These are phyloP conservation scores for Crioceris asparagi DNA, from an alignment of 2,888 invertebrate species.

Conservation along the genomic window DNA sequence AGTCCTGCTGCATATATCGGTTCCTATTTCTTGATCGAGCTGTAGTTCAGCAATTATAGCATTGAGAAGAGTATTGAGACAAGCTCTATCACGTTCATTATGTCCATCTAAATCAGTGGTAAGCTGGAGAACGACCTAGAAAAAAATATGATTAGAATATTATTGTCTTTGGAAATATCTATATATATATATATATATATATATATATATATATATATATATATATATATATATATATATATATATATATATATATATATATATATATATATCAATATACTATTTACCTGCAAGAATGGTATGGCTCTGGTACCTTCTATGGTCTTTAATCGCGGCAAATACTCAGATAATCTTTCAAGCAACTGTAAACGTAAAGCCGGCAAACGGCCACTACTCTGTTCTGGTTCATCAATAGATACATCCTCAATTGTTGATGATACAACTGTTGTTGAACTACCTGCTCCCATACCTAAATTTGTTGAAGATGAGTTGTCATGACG, in stretches of 20 bases:
- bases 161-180: no score
- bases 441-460: no score
- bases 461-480: no score
- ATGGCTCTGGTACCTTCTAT: slow-evolving; percentile 79
- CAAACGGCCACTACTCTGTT: slow-evolving; percentile 40
- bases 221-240: no score
- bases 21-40: slow-evolving; percentile 48
- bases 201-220: no score
- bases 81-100: slow-evolving; percentile 67
- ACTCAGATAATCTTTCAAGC: slow-evolving; percentile 64
- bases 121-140: slow-evolving; percentile 75
- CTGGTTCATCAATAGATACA: slow-evolving; percentile 14
- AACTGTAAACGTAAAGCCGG: slow-evolving; percentile 60
- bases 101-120: slow-evolving; percentile 81
- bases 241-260: no score
- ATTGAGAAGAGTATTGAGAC: slow-evolving; percentile 64
- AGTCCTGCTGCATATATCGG: slow-evolving; percentile 51
- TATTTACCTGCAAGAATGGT: slow-evolving; percentile 66
- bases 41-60: slow-evolving; percentile 63
- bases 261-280: no score
- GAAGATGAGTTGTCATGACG: no score
- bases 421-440: slow-evolving; percentile 32
- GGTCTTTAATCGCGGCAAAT: slow-evolving; percentile 62
- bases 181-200: no score
- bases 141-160: no score